Base-by-base conservation (phyloP, 1,140 invertebrate species). In the Drosophila sproati region DNA sequence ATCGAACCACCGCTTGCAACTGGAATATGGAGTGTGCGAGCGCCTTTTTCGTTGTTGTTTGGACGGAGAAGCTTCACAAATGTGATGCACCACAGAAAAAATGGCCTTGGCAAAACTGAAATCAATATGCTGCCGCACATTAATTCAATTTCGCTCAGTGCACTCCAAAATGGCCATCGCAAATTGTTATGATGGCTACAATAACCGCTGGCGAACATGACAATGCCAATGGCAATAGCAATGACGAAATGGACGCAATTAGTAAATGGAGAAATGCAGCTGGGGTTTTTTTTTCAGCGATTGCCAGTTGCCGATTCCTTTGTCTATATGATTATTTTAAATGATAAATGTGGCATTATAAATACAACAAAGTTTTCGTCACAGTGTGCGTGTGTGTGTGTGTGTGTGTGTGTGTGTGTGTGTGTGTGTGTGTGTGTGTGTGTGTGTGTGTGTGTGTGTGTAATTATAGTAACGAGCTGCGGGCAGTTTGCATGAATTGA, bases 221-320 rank as follows among this genome's bases (percentile, higher is more conserved):
- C 20, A 20, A 20, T 20, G 20, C 20, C 20, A 20, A 20, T 32
- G 55, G 55, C 64, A 20, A 20, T 32, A 48, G 55, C 64, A 61
- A 68, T 59, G 41, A 60, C 71, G 12, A 68, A 68, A 68, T 61
- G 47, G 59, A 55, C 41, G 20, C 56, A 68, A 60, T 68, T 73
- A 68, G 41, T 48, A 48, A 34, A 64, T 39, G 32, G 31, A 29
- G 20, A 66, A 34, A 20, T 35, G 31, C 12, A 43, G 37, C 61
- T 7, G 2, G 31, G 29, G 47, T 48, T 48, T 20, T 2, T 20
- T 0, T 20, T 20, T 2, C 20, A 0, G 20, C 20, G 20, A 20
- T 20, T 20, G 20, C 20, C 20, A 20, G 20, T 20, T 20, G 20
- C 1, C 1, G 20, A 20, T 20, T 20, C 20, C 20, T 20, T 20